Evolutionary conservation across 1,140 invertebrate species (phyloP).

Genomic region (Trachymyrmex septentrionalis): DNA sequence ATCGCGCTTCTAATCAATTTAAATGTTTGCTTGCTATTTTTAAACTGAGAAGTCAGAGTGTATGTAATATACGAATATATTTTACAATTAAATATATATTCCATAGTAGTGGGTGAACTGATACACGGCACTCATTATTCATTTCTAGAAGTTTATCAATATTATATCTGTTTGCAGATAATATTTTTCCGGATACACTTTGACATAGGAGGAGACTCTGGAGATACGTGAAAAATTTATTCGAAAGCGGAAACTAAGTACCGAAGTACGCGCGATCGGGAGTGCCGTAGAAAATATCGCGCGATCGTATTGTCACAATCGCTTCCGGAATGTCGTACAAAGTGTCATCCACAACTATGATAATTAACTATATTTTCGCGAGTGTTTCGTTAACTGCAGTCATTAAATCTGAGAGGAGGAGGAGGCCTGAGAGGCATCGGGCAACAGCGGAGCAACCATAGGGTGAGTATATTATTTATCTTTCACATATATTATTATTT

Average conservation of each 20-base stretch:
- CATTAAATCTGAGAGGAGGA: slow-evolving; percentile 7
- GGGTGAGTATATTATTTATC: neutral
- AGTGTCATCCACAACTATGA: neutral
- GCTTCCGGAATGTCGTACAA: neutral
- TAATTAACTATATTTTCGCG: slow-evolving; percentile 1
- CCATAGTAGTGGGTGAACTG: neutral
- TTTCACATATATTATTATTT: neutral
- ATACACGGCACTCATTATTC: neutral
- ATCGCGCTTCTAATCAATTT: neutral
- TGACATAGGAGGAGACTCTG: neutral
- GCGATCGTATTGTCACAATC: neutral
- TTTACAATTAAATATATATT: slow-evolving; percentile 4
- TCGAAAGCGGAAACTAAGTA: neutral
- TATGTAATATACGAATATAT: neutral
- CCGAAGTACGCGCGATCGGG: neutral
- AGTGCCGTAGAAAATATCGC: neutral
- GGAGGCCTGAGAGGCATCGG: neutral
- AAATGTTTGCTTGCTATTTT: neutral
- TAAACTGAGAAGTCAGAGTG: neutral
- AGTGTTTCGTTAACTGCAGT: neutral
- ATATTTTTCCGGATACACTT: neutral
- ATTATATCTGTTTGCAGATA: neutral
- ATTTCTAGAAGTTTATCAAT: neutral
- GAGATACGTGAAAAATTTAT: neutral
- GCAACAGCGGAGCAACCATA: neutral